These are phyloP conservation scores for Himantopus leucocephalus DNA, from an alignment of 2,113 vertebrate genomes.

Conservation along the genomic window DNA sequence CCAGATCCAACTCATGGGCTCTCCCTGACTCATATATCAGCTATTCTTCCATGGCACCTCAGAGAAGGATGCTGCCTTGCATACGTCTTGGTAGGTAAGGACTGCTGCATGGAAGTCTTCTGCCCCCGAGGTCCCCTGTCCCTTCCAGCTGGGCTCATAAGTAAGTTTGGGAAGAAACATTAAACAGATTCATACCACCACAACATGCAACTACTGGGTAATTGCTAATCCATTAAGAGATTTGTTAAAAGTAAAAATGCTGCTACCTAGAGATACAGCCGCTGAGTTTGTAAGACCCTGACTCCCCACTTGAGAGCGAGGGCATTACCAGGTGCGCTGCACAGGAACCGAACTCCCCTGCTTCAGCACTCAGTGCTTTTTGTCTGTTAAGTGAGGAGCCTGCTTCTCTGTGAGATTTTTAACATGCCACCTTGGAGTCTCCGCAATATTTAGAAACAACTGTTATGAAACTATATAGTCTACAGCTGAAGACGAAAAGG, in stretches of 20 bases:
- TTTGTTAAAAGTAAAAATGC: not conserved
- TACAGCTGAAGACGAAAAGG: not conserved
- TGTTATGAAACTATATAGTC: not conserved
- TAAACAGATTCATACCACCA: not conserved
- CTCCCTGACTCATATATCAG: not conserved
- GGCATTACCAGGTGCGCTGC: not conserved
- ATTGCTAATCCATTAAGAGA: not conserved
- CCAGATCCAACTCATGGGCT: not conserved
- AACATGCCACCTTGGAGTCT: not conserved
- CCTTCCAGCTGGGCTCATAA: not conserved
- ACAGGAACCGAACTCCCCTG: not conserved
- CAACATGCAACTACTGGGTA: not conserved
- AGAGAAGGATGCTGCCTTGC: not conserved
- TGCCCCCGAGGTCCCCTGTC: not conserved
- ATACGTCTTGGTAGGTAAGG: not conserved
- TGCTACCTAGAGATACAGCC: not conserved
- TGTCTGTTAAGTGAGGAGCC: not conserved
- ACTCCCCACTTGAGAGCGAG: not conserved
- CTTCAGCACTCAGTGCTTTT: not conserved
- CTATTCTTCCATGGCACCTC: not conserved
- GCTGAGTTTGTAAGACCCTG: not conserved
- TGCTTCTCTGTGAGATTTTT: not conserved
- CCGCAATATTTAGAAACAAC: constrained; percentile 9
- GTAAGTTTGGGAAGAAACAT: not conserved
- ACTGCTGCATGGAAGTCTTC: not conserved